Evolutionary conservation across 2,888 invertebrate species (phyloP), one percentile per base, ranked within the genome.

Genomic region (Eremobia ochroleuca): DNA sequence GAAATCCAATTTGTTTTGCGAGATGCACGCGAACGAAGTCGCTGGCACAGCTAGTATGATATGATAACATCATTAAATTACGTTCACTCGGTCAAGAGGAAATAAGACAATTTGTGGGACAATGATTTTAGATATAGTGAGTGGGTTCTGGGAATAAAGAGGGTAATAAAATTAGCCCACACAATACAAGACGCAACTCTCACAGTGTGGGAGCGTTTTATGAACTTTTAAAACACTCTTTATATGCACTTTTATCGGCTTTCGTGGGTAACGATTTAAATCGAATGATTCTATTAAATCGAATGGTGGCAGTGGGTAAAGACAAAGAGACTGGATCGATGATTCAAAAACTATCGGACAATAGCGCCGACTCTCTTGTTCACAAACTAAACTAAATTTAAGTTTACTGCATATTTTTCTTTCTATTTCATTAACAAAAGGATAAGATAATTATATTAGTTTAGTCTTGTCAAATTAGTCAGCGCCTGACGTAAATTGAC

Each of bases 61-160:
- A n/a, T 13, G 40, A 62, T 76, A 59, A 28, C 28, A 70, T 43
- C 34, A 62, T 66, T 52, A 81, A 65, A 73, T 62, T 67, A 67
- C 37, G 75, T 46, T 75, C 21, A 86, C 31, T 85, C 49, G 84
- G 79, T 83, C 75, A 83, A 61, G 58, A 79, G 76, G 79, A 85
- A 71, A 72, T 76, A 73, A 85, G 62, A 79, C 74, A 83, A 79
- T 86, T 83, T 86, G 76, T 85, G 75, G 79, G 73, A 55, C 77
- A 81, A 73, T 64, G 70, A 79, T 79, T 85, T 79, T n/a, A 77
- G 62, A 81, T 76, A 64, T 31, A 49, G 82, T 85, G 79, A 70
- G 85, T 67, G 73, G 73, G 25, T 62, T 64, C 59, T 49, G 71
- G 69, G 21, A 73, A 64, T 55, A 76, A 75, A 72, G 69, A 52